These are phyloP conservation scores for Triplophysa siluroides DNA, from an alignment of 2,113 vertebrate species.

Conservation along the genomic window DNA sequence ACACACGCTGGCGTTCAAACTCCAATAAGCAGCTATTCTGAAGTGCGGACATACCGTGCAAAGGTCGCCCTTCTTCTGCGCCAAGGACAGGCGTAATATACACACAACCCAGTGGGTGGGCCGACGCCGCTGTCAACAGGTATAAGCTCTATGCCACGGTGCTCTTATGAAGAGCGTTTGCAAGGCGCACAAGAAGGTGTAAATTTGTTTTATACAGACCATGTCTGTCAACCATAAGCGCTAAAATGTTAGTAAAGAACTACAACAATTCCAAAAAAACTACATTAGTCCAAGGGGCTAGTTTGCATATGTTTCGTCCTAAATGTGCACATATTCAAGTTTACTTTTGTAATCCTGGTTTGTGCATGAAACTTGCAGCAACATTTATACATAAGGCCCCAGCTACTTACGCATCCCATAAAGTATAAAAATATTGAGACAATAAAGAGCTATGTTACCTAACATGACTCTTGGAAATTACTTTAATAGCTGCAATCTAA, in stretches of 20 bases:
- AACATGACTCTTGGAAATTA: background rate
- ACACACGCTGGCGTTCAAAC: slow-evolving; percentile 28
- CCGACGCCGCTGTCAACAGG: slow-evolving; percentile 19
- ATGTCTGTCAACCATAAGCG: background rate
- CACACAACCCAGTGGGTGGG: slow-evolving; percentile 9
- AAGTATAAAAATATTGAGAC: background rate
- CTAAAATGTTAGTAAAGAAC: no score
- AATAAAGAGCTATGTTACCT: background rate
- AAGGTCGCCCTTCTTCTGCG: background rate
- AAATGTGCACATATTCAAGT: no score
- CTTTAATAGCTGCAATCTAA: background rate
- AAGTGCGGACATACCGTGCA: slow-evolving; percentile 24
- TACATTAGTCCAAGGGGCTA: no score
- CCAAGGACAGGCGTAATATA: slow-evolving; percentile 16
- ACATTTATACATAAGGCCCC: no score
- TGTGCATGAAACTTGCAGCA: no score
- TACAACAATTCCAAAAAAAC: no score
- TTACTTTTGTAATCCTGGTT: no score
- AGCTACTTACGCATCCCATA: background rate
- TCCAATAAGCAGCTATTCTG: slow-evolving; percentile 10
- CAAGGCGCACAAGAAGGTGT: background rate
- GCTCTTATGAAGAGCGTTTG: background rate
- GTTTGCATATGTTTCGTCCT: no score
- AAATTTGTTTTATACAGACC: background rate
- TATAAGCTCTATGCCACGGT: background rate